Evolutionary conservation across 2,113 vertebrate species (phyloP).

Genomic region (Peucedramus taeniatus): DNA sequence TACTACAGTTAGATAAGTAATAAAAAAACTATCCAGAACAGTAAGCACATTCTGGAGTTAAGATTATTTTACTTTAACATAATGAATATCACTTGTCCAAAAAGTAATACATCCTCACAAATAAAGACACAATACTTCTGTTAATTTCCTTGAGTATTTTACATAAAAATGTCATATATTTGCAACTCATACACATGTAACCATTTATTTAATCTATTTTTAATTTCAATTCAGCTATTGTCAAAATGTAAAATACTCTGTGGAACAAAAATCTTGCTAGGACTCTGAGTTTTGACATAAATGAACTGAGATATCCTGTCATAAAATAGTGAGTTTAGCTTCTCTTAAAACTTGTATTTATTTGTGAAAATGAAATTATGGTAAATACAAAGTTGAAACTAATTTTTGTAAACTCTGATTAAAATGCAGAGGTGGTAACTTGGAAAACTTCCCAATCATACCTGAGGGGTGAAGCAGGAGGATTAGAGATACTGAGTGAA

Average conservation of each 20-base stretch:
- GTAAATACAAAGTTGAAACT: not conserved
- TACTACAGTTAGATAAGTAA: not conserved
- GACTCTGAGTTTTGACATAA: not conserved
- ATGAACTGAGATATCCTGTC: not conserved
- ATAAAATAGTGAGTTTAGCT: not conserved
- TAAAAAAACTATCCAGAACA: not conserved
- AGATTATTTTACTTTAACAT: not conserved
- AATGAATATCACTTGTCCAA: not conserved
- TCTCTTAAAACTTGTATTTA: not conserved
- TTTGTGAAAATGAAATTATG: not conserved
- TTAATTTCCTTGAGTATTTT: not conserved
- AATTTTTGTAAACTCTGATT: not conserved
- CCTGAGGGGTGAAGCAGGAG: not conserved
- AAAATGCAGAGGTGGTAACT: not conserved
- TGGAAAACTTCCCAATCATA: not conserved
- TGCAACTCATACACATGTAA: not conserved
- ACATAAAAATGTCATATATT: not conserved
- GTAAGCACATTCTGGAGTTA: not conserved
- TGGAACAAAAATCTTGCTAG: not conserved
- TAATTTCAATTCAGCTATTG: not conserved
- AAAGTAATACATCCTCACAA: not conserved
- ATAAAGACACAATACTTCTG: not conserved
- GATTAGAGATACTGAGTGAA: not conserved
- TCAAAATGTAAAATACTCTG: not conserved
- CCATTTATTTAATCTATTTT: not conserved